A percentile compares a stretch with the other conserved stretches of the same genome.
phyloP scores from a whole-genome alignment of 2,113 vertebrate species.

The Phasianus colchicus region DNA sequence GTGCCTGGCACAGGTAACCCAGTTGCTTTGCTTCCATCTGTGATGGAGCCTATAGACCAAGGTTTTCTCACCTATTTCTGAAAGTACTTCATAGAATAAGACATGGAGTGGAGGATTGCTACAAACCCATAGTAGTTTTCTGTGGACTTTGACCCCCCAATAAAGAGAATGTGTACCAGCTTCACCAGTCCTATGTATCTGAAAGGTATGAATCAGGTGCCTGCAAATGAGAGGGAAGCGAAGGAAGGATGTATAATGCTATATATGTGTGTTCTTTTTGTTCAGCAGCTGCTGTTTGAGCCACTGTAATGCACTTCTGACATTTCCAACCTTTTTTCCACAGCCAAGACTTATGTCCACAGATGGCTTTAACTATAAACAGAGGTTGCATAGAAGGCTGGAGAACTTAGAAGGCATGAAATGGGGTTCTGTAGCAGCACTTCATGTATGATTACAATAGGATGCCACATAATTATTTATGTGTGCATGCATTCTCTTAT shows the following conservation, averaged over 20 bases:
- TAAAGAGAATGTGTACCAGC: neutral
- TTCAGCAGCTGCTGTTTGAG: neutral
- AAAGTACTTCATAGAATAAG: neutral
- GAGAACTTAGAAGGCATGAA: neutral
- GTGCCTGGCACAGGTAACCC: neutral
- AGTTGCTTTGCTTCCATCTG: neutral
- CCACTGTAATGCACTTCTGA: accelerated
- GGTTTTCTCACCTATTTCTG: neutral
- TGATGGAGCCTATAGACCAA: too few relatives aligned
- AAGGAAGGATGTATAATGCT: neutral
- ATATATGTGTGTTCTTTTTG: neutral
- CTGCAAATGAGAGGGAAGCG: neutral
- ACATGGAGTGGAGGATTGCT: accelerated
- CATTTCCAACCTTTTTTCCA: neutral
- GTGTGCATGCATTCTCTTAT: accelerated
- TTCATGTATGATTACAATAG: neutral
- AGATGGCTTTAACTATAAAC: neutral
- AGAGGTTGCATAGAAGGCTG: neutral
- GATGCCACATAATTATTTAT: neutral
- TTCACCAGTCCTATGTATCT: neutral
- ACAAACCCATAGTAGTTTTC: neutral
- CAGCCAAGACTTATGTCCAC: neutral
- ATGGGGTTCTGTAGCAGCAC: neutral
- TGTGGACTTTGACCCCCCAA: neutral
- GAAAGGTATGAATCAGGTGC: neutral